Conservation (phyloP, 2,113 vertebrate species). For the Neotragus moschatus region DNA sequence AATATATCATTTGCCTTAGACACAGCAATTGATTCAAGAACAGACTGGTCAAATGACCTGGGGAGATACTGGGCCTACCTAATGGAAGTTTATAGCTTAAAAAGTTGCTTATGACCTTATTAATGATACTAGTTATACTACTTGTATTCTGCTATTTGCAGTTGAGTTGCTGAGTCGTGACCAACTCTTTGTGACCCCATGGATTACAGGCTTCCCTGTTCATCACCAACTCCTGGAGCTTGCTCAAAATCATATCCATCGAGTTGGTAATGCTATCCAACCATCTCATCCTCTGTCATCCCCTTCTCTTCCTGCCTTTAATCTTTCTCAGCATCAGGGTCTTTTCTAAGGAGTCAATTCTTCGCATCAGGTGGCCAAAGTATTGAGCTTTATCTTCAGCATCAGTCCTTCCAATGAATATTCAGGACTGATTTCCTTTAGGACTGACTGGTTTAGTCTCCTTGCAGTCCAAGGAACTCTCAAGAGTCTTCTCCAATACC, state of each 20-base stretch:
- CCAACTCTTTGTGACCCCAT: not conserved
- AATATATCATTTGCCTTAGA: not conserved
- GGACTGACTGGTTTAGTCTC: not conserved
- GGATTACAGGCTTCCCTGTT: not conserved
- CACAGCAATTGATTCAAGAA: not conserved
- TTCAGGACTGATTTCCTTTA: not conserved
- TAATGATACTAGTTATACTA: not conserved
- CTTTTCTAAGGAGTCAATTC: not conserved
- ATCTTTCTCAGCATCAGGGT: not conserved
- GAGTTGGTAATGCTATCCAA: not conserved
- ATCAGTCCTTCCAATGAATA: not conserved
- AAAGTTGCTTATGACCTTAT: not conserved
- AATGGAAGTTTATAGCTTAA: not conserved
- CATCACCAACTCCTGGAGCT: not conserved
- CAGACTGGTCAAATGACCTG: not conserved
- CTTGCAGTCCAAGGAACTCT: not conserved
- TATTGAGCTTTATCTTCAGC: not conserved
- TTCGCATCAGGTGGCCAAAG: not conserved
- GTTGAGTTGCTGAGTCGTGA: not conserved
- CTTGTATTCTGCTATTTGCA: not conserved
- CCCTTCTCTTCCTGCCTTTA: not conserved
- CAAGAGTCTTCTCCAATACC: not conserved
- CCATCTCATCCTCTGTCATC: not conserved
- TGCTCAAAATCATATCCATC: not conserved
- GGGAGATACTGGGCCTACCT: not conserved